Conservation (phyloP, 2,888 invertebrate genomes). For the Dermolepida albohirtum region DNA sequence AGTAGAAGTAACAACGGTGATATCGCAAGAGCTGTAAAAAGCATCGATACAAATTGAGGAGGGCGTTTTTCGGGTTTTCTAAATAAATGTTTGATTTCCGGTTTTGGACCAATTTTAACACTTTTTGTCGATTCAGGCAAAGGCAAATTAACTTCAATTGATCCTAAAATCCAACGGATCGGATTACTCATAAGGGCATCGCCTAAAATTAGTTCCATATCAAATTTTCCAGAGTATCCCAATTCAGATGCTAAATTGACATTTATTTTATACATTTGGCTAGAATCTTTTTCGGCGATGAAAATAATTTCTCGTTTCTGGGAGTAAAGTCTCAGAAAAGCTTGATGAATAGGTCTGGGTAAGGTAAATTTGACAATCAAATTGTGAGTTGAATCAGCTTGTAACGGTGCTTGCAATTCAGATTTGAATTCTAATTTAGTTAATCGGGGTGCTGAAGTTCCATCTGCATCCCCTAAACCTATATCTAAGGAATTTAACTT, state of each 20-base stretch:
- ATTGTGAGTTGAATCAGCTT: conserved; percentile 89
- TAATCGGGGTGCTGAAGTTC: conserved; percentile 84
- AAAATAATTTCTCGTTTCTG: conserved; percentile 87
- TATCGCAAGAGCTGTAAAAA: conserved; percentile 87
- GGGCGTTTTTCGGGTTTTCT: conserved; percentile 93
- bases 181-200: conserved; percentile 93
- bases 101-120: conserved; percentile 65
- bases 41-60: conserved; percentile 85
- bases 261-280: conserved; percentile 86
- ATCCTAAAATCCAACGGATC: conserved; percentile 87
- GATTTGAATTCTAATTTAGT: conserved; percentile 79
- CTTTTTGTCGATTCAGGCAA: conserved; percentile 53
- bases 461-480: conserved; percentile 91
- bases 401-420: conserved; percentile 76
- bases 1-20: conserved; percentile 87
- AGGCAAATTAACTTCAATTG: conserved; percentile 78
- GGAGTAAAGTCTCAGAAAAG: conserved; percentile 84
- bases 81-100: conserved; percentile 85
- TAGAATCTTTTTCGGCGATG: conserved; percentile 89
- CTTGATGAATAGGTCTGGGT: conserved; percentile 84
- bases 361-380: conserved; percentile 84
- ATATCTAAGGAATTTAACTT: conserved; percentile 84
- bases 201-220: conserved; percentile 87
- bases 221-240: conserved; percentile 81
- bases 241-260: conserved; percentile 85